These are phyloP conservation scores for Pica pica DNA, from an alignment of 2,113 vertebrate genomes.

Conservation along the genomic window DNA sequence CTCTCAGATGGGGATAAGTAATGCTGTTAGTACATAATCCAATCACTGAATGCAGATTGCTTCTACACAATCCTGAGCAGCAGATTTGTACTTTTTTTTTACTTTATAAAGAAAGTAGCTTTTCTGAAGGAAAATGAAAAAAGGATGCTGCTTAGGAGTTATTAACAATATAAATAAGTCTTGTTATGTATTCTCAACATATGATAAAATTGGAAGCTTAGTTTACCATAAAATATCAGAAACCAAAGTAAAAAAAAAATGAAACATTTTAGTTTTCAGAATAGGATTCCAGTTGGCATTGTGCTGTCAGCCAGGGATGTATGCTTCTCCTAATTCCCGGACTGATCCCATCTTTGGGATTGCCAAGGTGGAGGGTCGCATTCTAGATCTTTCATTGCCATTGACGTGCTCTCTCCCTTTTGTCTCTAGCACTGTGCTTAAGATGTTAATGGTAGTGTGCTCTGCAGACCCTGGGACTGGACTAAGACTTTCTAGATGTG, in stretches of 20 bases:
- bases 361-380: not conserved
- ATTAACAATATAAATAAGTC: not conserved
- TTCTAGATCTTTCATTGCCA: not conserved
- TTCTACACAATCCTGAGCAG: not conserved
- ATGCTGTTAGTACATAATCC: conserved; percentile 55
- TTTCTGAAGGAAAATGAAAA: not conserved
- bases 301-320: not conserved
- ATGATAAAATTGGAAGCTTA: not conserved
- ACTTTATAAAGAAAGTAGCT: not conserved
- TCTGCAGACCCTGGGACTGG: not conserved
- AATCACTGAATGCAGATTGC: conserved; percentile 61
- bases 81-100: not conserved
- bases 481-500: not conserved
- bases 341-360: not conserved
- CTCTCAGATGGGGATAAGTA: conserved; percentile 61
- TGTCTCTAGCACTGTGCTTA: not conserved
- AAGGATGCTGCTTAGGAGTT: not conserved
- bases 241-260: not conserved
- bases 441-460: not conserved
- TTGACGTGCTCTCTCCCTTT: not conserved
- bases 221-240: not conserved
- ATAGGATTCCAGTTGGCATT: not conserved
- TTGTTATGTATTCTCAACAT: not conserved
- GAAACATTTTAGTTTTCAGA: not conserved
- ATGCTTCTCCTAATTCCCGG: not conserved